Evolutionary conservation across 2,797 vertebrate genomes (phyloP).

Genomic region (Antennarius maculatus): DNA sequence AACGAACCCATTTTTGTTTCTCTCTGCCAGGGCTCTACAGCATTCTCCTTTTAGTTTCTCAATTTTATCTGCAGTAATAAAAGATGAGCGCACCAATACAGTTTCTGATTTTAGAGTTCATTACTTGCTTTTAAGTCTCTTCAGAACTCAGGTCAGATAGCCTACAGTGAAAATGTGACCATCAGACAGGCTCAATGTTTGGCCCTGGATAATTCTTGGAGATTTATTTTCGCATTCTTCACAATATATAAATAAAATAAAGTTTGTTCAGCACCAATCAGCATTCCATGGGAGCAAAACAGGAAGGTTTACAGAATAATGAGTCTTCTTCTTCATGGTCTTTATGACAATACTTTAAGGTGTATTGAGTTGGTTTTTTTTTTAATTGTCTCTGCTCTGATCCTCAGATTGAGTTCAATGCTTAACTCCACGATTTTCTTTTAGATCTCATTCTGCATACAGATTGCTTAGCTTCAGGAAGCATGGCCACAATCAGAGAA

Average conservation of each 20-base stretch:
- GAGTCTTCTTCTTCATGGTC: slow-evolving; percentile 65
- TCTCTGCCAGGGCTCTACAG: slow-evolving; percentile 8
- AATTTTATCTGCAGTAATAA: slow-evolving; percentile 32
- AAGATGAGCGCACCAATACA: slow-evolving; percentile 12
- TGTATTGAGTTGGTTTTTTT: slow-evolving; percentile 28
- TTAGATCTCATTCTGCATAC: neutral
- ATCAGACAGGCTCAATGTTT: slow-evolving; percentile 71
- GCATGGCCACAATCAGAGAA: slow-evolving; percentile 5
- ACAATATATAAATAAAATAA: slow-evolving; percentile 84
- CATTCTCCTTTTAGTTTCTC: slow-evolving; percentile 16
- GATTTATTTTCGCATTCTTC: slow-evolving; percentile 85
- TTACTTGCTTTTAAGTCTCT: neutral
- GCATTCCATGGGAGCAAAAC: slow-evolving; percentile 84
- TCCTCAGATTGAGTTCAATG: neutral
- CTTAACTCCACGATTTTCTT: neutral
- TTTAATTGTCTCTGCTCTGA: neutral
- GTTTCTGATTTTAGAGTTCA: slow-evolving; percentile 3
- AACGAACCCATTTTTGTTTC: slow-evolving; percentile 19
- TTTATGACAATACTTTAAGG: slow-evolving; percentile 60
- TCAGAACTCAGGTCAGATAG: slow-evolving; percentile 76
- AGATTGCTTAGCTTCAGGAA: neutral
- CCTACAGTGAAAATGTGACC: slow-evolving; percentile 82
- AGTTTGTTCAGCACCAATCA: slow-evolving; percentile 82
- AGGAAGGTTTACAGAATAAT: slow-evolving; percentile 85
- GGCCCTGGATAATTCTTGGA: slow-evolving; percentile 56